Conservation (phyloP, 2,888 invertebrate species). For the Polia nebulosa region DNA sequence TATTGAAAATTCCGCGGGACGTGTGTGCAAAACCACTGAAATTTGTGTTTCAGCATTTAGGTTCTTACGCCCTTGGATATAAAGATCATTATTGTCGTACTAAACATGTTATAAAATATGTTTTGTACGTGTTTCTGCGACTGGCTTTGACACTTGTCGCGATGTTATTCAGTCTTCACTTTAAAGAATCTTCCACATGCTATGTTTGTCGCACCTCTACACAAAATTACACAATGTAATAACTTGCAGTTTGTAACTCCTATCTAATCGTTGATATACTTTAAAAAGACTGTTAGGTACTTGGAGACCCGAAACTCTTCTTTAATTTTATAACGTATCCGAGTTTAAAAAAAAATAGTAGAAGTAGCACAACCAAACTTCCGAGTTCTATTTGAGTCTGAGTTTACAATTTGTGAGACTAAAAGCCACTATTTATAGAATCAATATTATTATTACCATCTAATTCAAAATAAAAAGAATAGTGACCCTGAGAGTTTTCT, state of each 20-base stretch:
- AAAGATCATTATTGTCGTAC: slow-evolving; percentile 61
- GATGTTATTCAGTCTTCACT: slow-evolving; percentile 74
- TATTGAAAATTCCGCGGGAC: slow-evolving; percentile 79
- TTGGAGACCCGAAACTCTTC: neutral
- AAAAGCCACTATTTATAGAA: neutral
- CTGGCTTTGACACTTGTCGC: slow-evolving; percentile 81
- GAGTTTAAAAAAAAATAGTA: too few species aligned
- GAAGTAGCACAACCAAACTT: neutral
- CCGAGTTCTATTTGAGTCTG: too few species aligned
- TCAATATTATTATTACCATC: neutral
- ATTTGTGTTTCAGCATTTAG: slow-evolving; percentile 33
- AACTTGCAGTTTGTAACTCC: neutral
- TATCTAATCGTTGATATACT: neutral
- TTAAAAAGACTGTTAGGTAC: too few species aligned
- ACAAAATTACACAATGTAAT: neutral
- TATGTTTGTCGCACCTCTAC: slow-evolving; percentile 6
- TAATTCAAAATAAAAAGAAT: neutral
- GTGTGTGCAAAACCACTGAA: slow-evolving; percentile 67
- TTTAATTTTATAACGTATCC: too few species aligned
- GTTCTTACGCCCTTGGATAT: slow-evolving; percentile 32
- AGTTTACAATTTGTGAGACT: neutral
- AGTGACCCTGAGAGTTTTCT: too few species aligned
- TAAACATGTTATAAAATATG: slow-evolving; percentile 38
- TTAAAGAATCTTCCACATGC: slow-evolving; percentile 52
- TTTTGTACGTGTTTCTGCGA: slow-evolving; percentile 68